Conservation (phyloP, 2,113 vertebrate species). For the Mastomys natalensis region DNA sequence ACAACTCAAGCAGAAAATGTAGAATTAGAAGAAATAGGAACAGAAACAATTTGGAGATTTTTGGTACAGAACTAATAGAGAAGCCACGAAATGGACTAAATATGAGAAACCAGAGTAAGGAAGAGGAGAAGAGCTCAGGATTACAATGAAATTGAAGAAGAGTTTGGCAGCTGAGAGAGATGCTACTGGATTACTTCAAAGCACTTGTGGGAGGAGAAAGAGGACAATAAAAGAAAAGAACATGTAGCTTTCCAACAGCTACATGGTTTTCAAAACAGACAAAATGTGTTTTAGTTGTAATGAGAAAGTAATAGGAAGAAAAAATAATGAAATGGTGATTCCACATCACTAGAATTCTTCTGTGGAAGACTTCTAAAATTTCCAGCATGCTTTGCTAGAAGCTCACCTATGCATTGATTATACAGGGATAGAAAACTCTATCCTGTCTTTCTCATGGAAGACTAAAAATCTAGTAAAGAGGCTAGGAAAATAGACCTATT, state of each 20-base stretch:
- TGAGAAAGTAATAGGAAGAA: neutral
- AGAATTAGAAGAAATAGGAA: conserved; percentile 8
- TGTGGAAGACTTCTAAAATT: neutral
- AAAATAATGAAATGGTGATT: neutral
- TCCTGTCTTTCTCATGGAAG: neutral
- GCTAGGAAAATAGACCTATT: neutral
- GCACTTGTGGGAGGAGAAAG: neutral
- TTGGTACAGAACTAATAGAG: conserved; percentile 9
- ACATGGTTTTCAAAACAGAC: neutral
- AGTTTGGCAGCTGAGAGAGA: neutral
- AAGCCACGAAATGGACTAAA: neutral
- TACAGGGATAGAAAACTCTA: neutral
- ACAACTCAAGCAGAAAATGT: neutral
- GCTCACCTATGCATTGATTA: neutral
- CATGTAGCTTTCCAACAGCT: neutral
- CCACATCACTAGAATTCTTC: neutral
- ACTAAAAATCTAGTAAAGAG: neutral
- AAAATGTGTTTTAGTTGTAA: neutral
- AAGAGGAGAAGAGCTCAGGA: neutral
- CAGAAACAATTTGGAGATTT: neutral
- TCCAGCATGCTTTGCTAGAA: conserved; percentile 5
- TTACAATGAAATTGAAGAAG: conserved; percentile 4
- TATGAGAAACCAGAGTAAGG: neutral
- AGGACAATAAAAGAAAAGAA: neutral
- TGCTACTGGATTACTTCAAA: neutral